A percentile compares a stretch with the other conserved stretches of the same genome.
Evolutionary conservation across 1,140 invertebrate species (phyloP).

Genomic region (Tyrophagus putrescentiae): DNA sequence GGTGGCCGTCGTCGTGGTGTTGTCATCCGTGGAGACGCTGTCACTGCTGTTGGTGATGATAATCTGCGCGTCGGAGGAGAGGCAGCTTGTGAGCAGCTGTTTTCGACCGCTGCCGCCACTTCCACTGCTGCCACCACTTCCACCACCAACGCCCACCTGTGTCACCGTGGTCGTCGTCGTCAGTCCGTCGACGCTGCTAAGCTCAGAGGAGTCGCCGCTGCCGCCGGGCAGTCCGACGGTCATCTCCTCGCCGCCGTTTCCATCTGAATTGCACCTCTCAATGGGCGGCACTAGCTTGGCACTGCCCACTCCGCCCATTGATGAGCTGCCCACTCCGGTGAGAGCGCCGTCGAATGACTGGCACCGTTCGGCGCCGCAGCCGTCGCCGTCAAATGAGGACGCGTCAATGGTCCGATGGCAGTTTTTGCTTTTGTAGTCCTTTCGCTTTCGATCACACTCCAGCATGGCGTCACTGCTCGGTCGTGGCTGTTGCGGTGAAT

Average conservation of each 20-base stretch:
- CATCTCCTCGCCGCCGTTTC: background rate
- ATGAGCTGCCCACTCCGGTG: too few relatives aligned
- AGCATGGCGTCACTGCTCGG: background rate
- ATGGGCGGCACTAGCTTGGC: too few relatives aligned
- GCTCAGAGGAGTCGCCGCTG: too few relatives aligned
- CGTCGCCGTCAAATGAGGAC: too few relatives aligned
- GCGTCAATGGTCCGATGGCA: slow-evolving; percentile 11
- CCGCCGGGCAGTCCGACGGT: too few relatives aligned
- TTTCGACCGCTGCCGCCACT: too few relatives aligned
- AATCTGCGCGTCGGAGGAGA: background rate
- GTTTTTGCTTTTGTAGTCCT: slow-evolving; percentile 4
- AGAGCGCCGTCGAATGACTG: slow-evolving; percentile 13
- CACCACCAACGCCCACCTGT: too few relatives aligned
- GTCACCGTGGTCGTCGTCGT: too few relatives aligned
- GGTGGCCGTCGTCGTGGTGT: slow-evolving; percentile 1
- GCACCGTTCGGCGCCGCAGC: background rate
- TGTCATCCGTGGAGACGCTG: slow-evolving; percentile 11
- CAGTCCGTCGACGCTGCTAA: too few relatives aligned
- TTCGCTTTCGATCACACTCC: slow-evolving; percentile 10
- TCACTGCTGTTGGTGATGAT: slow-evolving; percentile 17
- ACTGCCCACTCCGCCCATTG: too few relatives aligned
- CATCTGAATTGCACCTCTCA: slow-evolving; percentile 7
- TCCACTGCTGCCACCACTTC: too few relatives aligned
- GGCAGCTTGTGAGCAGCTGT: background rate
- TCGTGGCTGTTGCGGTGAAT: background rate